phyloP scores from a whole-genome alignment of 2,113 vertebrate species.

The Hippocampus guttulatus region DNA sequence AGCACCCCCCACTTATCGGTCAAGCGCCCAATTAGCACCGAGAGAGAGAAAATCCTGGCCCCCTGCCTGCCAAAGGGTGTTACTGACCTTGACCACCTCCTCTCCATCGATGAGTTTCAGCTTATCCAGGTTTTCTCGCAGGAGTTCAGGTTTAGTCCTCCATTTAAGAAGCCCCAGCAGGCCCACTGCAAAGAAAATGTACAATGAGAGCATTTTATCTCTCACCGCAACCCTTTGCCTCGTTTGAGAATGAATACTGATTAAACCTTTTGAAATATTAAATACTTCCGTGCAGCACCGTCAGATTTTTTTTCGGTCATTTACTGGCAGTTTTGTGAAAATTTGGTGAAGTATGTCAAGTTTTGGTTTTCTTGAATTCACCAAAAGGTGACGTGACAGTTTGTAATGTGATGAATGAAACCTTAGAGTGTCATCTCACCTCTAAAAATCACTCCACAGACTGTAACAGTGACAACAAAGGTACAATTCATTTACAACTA shows the following conservation, averaged over 20 bases:
- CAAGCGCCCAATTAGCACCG: too few species aligned
- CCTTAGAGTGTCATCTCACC: too few species aligned
- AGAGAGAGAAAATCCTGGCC: not conserved
- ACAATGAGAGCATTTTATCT: not conserved
- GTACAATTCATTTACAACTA: not conserved
- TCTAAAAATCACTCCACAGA: not conserved
- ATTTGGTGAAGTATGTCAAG: not conserved
- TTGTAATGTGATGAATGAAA: not conserved
- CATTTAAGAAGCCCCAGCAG: conserved; percentile 92
- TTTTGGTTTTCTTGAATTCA: not conserved
- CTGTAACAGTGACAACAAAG: not conserved
- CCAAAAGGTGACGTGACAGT: not conserved
- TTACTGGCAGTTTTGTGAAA: not conserved
- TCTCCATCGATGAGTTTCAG: conserved; percentile 96
- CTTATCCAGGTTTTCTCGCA: conserved; percentile 90
- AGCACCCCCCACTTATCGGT: too few species aligned
- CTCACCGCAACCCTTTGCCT: not conserved
- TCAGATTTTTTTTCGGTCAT: not conserved
- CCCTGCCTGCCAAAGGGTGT: not conserved
- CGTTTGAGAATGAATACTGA: not conserved
- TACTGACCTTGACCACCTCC: conserved; percentile 91
- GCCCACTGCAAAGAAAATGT: conserved; percentile 74
- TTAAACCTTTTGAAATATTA: not conserved
- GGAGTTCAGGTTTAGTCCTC: conserved; percentile 88
- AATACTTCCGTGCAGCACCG: not conserved